phyloP scores from a whole-genome alignment of 2,113 vertebrate species.

The Poeciliopsis prolifica region DNA sequence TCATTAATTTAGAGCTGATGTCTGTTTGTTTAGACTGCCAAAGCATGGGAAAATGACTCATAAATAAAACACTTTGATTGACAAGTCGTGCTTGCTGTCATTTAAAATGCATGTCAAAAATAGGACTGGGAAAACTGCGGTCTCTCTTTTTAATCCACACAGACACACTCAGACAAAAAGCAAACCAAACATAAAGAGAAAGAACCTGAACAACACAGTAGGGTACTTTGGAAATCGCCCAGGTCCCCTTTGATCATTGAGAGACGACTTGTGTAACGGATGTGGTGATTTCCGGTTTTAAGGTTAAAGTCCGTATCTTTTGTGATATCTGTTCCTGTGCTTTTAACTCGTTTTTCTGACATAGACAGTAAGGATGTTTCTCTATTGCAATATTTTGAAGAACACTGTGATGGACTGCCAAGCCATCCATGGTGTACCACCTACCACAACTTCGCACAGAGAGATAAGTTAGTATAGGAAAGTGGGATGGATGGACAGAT shows the following conservation, averaged over 20 bases:
- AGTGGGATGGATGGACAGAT: no score
- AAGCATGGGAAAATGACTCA: constrained; percentile 34
- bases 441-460: no score
- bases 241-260: neutral
- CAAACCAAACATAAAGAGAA: neutral
- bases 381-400: no score
- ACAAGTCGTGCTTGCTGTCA: constrained; percentile 4
- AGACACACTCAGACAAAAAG: neutral
- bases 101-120: constrained; percentile 6
- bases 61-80: constrained; percentile 48
- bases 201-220: neutral
- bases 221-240: neutral
- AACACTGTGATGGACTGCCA: no score
- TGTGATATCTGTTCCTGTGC: no score
- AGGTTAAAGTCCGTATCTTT: neutral
- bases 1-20: constrained; percentile 45
- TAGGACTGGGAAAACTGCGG: neutral
- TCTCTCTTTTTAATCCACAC: neutral
- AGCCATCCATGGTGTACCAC: no score
- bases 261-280: neutral
- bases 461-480: no score
- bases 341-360: no score
- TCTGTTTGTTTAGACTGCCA: constrained; percentile 43
- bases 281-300: neutral
- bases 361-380: no score